Evolutionary conservation across 2,113 vertebrate genomes (phyloP), one percentile per base, ranked within the genome.

Genomic region (Pongo abelii): DNA sequence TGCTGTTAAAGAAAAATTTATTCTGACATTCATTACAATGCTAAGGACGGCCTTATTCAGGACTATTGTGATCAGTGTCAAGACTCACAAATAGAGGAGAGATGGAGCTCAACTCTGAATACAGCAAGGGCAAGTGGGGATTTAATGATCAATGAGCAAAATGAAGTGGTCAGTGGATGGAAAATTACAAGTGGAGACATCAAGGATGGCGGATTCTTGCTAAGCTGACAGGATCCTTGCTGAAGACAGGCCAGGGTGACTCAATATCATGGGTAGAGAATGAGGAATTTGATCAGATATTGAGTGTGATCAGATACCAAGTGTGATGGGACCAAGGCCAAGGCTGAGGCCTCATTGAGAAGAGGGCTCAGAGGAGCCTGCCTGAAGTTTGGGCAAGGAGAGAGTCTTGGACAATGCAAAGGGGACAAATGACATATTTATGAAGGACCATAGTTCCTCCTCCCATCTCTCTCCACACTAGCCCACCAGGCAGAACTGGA

Each of bases 1-100:
- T 69, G 12, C 57, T 88, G n/a, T 64, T 75, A 75, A 92, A 88
- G 75, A 95, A 92, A 87, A 81, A 72, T 35, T 48, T 88, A 67
- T 83, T 50, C n/a, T 83, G 55, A 88, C 12, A 30, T 17, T 64
- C 92, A 35, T 81, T 35, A 32, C 46, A 84, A 46, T 1, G 1
- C 22, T 27, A 64, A 43, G n/a, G 40, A 70, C 67, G 55, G 55
- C 8, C 78, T 64, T 48, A 67, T 55, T 83, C n/a, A 92, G 43
- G 10, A 38, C 14, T 43, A 8, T 74, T 52, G n/a, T 27, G n/a
- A 35, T 50, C 52, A 48, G 87, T 84, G 17, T 17, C 6, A 69
- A 55, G 55, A 38, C 5, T 25, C 14, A 20, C 22, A 81, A 81
- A 11, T 25, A 89, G 57, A 17, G 57, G 35, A 84, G 25, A 79